phyloP scores from a whole-genome alignment of 2,113 vertebrate species.

The Oryzias melastigma region DNA sequence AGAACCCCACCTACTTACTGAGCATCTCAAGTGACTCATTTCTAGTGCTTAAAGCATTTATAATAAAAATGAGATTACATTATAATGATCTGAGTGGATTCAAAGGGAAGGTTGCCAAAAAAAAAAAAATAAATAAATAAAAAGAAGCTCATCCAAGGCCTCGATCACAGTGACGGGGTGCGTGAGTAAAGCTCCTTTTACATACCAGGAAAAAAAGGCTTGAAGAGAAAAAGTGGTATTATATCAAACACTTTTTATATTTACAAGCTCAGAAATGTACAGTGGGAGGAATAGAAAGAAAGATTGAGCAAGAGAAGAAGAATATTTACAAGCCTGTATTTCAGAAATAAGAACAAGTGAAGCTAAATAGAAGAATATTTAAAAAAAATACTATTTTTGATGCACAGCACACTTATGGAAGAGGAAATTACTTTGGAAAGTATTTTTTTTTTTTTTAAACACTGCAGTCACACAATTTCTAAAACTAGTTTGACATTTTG shows the following conservation, averaged over 20 bases:
- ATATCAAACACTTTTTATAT: constrained; percentile 60
- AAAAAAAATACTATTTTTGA: constrained; percentile 28
- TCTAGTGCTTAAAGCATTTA: constrained; percentile 33
- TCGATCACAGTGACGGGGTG: constrained; percentile 49
- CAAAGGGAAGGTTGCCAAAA: constrained; percentile 36
- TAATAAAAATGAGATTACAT: constrained; percentile 32
- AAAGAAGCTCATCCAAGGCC: constrained; percentile 55
- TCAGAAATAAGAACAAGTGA: constrained; percentile 20
- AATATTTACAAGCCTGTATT: constrained; percentile 66
- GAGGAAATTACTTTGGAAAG: constrained; percentile 22
- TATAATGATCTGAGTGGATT: constrained; percentile 41
- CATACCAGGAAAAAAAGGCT: constrained; percentile 44
- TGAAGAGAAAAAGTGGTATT: constrained; percentile 42
- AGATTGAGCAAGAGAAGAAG: constrained; percentile 51
- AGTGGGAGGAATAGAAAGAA: constrained; percentile 40
- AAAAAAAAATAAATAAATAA: constrained; percentile 37
- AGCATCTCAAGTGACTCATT: constrained; percentile 35
- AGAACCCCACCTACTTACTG: background rate
- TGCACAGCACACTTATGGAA: constrained; percentile 26
- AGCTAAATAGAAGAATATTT: constrained; percentile 28
- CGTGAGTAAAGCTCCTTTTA: constrained; percentile 25
- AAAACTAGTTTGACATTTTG: constrained; percentile 26
- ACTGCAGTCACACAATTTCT: background rate
- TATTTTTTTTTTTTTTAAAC: constrained; percentile 8
- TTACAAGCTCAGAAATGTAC: constrained; percentile 67